Evolutionary conservation across 2,113 vertebrate genomes (phyloP).

Genomic region (Lamprotornis superbus): DNA sequence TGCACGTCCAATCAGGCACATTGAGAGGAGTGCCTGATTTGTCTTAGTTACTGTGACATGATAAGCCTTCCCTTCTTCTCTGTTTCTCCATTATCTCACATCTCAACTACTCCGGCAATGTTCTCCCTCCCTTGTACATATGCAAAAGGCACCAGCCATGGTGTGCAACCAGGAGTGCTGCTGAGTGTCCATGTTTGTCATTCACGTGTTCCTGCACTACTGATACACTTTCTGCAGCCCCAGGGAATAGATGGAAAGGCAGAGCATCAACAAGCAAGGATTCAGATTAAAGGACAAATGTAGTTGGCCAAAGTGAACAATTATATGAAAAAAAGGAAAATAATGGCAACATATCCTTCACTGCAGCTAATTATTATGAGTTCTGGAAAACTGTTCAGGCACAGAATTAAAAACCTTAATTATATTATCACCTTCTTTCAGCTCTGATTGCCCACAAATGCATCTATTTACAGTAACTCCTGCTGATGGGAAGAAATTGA

Average conservation of each 20-base stretch:
- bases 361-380: slow-evolving; percentile 95
- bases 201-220: rapidly evolving
- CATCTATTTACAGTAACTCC: slow-evolving; percentile 84
- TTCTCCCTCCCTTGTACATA: rapidly evolving
- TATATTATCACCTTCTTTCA: slow-evolving; percentile 92
- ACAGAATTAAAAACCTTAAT: slow-evolving; percentile 99
- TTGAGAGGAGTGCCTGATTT: rapidly evolving
- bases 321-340: slow-evolving; percentile 84
- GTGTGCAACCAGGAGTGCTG: rapidly evolving
- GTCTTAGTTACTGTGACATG: background rate
- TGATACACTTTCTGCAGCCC: background rate
- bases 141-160: rapidly evolving
- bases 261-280: slow-evolving; percentile 3
- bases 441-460: slow-evolving; percentile 78
- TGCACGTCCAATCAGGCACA: rapidly evolving
- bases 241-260: slow-evolving; percentile 1
- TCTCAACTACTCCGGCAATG: background rate
- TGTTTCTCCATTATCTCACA: background rate
- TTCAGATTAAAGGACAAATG: slow-evolving; percentile 71
- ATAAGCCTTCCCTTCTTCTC: background rate
- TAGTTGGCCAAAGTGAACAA: slow-evolving; percentile 74
- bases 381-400: slow-evolving; percentile 97
- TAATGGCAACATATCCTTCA: slow-evolving; percentile 91
- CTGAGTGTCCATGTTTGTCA: rapidly evolving
- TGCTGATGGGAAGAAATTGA: slow-evolving; percentile 81